A percentile compares a stretch with the other conserved stretches of the same genome.
Evolutionary conservation across 2,797 vertebrate genomes (phyloP).

Genomic region (Propithecus perrieri): DNA sequence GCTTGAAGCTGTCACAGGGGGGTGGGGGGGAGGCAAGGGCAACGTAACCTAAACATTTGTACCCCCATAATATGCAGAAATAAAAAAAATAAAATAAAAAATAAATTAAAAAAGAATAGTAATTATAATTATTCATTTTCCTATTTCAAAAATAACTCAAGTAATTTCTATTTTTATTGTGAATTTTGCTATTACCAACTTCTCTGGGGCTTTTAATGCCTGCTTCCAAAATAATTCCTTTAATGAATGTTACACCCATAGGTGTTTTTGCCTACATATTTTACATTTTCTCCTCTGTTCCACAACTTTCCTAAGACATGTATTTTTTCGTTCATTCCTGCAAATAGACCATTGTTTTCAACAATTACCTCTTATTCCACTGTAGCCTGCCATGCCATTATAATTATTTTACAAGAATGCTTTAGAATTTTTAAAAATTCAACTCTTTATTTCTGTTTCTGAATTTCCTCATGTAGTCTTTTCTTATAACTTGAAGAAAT

Average conservation of each 20-base stretch:
- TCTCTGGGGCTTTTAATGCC: conserved; percentile 4
- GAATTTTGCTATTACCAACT: not conserved
- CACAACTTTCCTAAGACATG: not conserved
- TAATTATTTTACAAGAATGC: not conserved
- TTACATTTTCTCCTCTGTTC: not conserved
- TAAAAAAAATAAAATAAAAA: too few species aligned
- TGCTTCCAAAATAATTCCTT: conserved; percentile 15
- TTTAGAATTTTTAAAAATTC: not conserved
- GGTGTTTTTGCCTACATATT: not conserved
- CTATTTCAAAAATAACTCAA: not conserved
- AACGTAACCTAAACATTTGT: too few species aligned
- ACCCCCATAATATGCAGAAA: too few species aligned
- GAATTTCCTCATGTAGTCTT: not conserved
- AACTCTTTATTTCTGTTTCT: not conserved
- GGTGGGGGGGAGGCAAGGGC: too few species aligned
- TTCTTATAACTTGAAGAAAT: not conserved
- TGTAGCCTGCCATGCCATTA: not conserved
- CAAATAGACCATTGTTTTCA: not conserved
- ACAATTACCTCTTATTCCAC: not conserved
- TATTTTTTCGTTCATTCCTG: conserved; percentile 16
- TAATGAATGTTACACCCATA: not conserved
- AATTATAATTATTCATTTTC: not conserved
- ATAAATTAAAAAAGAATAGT: not conserved
- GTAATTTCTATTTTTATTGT: conserved; percentile 4
- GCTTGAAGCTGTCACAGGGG: too few species aligned